Base-by-base conservation (phyloP, 2,888 invertebrate species). In the Caenorhabditis sp. region DNA sequence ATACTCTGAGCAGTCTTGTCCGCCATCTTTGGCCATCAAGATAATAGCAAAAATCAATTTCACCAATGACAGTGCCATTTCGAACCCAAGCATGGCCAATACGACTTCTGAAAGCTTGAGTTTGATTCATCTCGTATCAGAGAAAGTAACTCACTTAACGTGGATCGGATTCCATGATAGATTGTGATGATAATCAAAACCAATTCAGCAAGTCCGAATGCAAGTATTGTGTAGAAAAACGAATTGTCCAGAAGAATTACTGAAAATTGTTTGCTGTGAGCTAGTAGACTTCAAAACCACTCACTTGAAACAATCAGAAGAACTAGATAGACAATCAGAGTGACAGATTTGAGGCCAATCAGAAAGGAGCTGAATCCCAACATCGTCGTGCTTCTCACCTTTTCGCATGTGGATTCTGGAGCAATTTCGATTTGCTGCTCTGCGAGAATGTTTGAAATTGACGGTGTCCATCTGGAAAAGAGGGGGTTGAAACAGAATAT, bases 21-120 rank as follows among this genome's bases (percentile, higher is more conserved):
- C 82, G 6, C 70, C 82, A 19, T 83, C 82, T 14, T 61, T 47
- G 2, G 59, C 38, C 64, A 72, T 76, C 69, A 83, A 14, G 24
- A 77, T 24, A 47, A 83, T 73, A 0, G 73, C 79, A 24, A 77
- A 83, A 14, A 79, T 35, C 8, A 79, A 28, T 58, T 83, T 83
- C 5, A 58, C 56, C 6, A 74, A 19, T 2, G 69, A 70, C 10
- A 79, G 31, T 8, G 44, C 22, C 69, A 74, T 64, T 63, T 83
- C 82, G 26, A 49, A 58, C 3, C 79, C 79, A 14, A 83, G 49
- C 28, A 83, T 74, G 3, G 19, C 19, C 38, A 83, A 79, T n/a
- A 83, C 77, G 19, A 83, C 79, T 44, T 64, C 82, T 83, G 38
- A 24, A 75, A n/a, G n/a, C n/a, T n/a, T n/a, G n/a, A n/a, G n/a